Base-by-base conservation (phyloP, 2,888 invertebrate genomes). In the Strigamia transsilvanica region DNA sequence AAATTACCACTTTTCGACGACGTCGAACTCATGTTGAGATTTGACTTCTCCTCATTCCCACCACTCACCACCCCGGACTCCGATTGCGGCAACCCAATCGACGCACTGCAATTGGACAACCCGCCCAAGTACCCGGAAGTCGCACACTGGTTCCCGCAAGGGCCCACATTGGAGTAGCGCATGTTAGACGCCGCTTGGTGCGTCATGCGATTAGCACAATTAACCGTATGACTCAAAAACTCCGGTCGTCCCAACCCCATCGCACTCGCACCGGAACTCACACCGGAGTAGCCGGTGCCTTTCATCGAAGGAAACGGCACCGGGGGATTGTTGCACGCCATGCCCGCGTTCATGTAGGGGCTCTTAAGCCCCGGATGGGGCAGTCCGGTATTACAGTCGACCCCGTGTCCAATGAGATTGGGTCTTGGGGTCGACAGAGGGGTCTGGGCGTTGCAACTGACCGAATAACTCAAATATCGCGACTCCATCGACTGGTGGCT, bases 231-330 rank as follows among this genome's bases (percentile, higher is more conserved):
- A 18, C 73, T 23, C 0, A 81, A 18, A 77, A 77, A 81, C 38
- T 81, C 81, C 27, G 81, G 73, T 18, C 81, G 2, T 2, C 81
- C 81, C 12, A 81, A 38, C 0, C 73, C 12, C 81, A 81, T 81
- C 7, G 73, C 18, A 1, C 9, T 41, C 5, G 81, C 12, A 12
- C 73, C 41, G 6, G 73, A 18, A 7, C 12, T 27, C 1, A 81
- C 81, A 3, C 81, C 81, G 6, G 73, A 21, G 42, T 81, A 81
- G 7, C 80, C 32, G 2, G 81, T 7, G 12, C 15, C 6, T n/a
- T 81, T 81, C 81, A 81, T 81, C 15, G 81, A 27, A 13, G 81
- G 42, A 77, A 81, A 81, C 3, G 81, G 81, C 38, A 81, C 81
- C 23, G 73, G 18, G 41, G 81, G 15, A 41, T 81, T 81, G n/a